Base-by-base conservation (phyloP, 2,113 vertebrate species). In the Percopsis transmontana region DNA sequence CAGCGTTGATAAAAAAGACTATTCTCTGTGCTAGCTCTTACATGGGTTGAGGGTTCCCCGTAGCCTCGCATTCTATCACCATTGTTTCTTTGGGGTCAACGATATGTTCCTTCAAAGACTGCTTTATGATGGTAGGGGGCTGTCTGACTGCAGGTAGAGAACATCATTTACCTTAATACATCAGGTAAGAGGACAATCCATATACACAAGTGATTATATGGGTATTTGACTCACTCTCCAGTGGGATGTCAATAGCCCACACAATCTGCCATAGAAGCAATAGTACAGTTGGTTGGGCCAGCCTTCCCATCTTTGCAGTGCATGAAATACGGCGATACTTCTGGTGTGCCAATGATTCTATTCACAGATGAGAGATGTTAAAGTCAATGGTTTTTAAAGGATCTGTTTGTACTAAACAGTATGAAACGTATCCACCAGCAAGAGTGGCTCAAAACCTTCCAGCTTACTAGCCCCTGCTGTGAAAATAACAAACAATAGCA, bases 51-150 rank as follows among this genome's bases (percentile, higher is more conserved):
- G 97, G 97, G 76, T 96, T 98, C 70, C 97, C 97, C 78, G 95
- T 96, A 40, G 91, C 97, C 80, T 99, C 97, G 64, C 97, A 99
- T 50, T 98, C 95, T 23, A 99, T 95, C 72, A 94, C 80, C 85
- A 99, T 98, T 70, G 95, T 96, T 11, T 98, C 95, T 23, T 94
- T 93, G 5, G 96, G 95, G 78, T 99, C 96, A 47, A 98, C 96
- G 33, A 99, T 96, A 68, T 98, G 94, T 60, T 99, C 94, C 88
- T 95, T 97, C 87, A 93, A 82, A 0, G 96, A 98, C 90, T 98
- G 95, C 79, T 95, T 97, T 83, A 91, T 95, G 87, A 99, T 99
- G 2, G 95, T 96, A 5, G 97, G 97, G 6, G 96, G 97, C 85
- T 99, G 97, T 65, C 92, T 88, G 88, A 97, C 97, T 99, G 92